Base-by-base conservation (phyloP, 2,113 vertebrate species). In the Hippoglossus stenolepis region DNA sequence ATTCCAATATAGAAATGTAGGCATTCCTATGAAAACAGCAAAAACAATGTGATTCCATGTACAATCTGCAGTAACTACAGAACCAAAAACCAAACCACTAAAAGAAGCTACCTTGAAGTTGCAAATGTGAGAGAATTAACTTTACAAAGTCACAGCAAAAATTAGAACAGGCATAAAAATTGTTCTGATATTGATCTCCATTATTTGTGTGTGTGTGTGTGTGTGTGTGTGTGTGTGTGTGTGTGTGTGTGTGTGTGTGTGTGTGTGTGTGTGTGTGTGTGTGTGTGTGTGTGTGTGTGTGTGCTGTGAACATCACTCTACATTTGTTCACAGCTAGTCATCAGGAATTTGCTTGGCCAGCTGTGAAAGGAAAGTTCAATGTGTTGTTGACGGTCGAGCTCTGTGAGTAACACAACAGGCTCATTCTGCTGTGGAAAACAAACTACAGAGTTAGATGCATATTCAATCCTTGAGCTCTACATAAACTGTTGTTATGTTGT, bases 321-420 rank as follows among this genome's bases (percentile, higher is more conserved):
- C 58, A 67, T 78, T 61, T 73, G 75, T 82, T 70, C 66, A 57
- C 8, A 65, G 70, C 56, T 35, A 66, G 60, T 73, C 59, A 73
- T 62, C 17, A 83, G 63, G 49, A 82, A 75, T 76, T 77, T 79
- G 62, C 60, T 75, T 28, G n/a, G 14, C 60, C 59, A 61, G 71
- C 71, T 82, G 65, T 71, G 80, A 66, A 49, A 56, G 60, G 60
- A 76, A 70, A 77, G 68, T 70, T 56, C 24, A 51, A 58, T 5
- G 65, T 79, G 62, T 69, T 64, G 73, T 72, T 60, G 68, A 61
- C 35, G 65, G 43, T 71, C 49, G 26, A 53, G 54, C 58, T 79
- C 35, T 79, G 58, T 64, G 28, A 76, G 51, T 21, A 58, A 75
- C 56, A 63, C 68, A 73, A n/a, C 9, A 20, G 18, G 2, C 65